These are phyloP conservation scores for Mus minutoides DNA, from an alignment of 2,797 vertebrate genomes.

Conservation along the genomic window DNA sequence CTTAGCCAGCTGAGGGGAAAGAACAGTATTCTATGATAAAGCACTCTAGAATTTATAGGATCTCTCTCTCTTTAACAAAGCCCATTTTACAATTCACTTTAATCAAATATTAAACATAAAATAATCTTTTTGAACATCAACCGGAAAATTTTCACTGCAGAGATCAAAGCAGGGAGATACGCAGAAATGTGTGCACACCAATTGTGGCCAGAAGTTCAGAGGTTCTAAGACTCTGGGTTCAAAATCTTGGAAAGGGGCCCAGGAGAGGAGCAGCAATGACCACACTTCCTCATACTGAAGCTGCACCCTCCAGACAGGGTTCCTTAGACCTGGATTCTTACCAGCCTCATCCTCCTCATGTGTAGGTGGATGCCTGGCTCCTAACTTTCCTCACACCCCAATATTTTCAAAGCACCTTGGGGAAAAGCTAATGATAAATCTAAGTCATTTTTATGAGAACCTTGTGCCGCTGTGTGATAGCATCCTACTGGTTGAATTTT, in stretches of 20 bases:
- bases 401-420: neutral
- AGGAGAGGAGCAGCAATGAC: neutral
- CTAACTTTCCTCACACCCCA: neutral
- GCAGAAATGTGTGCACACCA: neutral
- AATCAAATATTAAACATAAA: slow-evolving; percentile 73
- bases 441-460: neutral
- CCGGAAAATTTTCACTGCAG: slow-evolving; percentile 24
- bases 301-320: slow-evolving; percentile 30
- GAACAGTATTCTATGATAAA: neutral
- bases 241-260: neutral
- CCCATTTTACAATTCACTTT: slow-evolving; percentile 50
- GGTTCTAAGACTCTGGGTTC: neutral
- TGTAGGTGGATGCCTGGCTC: neutral
- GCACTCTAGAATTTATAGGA: slow-evolving; percentile 21
- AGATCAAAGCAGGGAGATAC: slow-evolving; percentile 44
- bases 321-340: neutral
- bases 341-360: neutral
- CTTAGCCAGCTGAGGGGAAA: neutral
- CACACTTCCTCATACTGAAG: neutral
- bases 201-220: neutral
- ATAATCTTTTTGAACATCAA: slow-evolving; percentile 63
- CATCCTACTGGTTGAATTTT: neutral
- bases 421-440: too few relatives aligned
- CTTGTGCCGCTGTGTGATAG: neutral
- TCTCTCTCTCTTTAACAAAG: slow-evolving; percentile 53